Evolutionary conservation across 2,888 invertebrate genomes (phyloP).

Genomic region (Anoncus sp.): DNA sequence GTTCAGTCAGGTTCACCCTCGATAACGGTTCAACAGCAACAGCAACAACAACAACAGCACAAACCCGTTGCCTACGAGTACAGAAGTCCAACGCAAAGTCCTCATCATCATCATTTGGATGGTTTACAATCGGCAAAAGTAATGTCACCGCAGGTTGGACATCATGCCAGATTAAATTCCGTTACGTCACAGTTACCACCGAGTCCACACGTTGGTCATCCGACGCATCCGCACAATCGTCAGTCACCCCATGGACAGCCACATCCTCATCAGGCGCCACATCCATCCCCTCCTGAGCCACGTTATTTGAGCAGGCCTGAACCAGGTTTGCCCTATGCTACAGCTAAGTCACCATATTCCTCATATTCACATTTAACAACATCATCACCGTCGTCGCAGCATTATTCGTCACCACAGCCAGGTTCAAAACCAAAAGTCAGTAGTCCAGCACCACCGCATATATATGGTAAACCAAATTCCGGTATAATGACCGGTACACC

Average conservation of each 20-base stretch:
- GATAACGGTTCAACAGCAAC: constrained; percentile 44
- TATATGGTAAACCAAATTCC: constrained; percentile 88
- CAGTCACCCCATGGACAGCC: constrained; percentile 81
- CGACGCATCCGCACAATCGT: constrained; percentile 82
- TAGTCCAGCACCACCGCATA: constrained; percentile 91
- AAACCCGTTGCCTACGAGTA: constrained; percentile 80
- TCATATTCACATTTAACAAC: constrained; percentile 83
- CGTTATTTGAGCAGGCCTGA: constrained; percentile 80
- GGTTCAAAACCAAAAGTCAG: constrained; percentile 86
- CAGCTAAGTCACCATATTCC: constrained; percentile 81
- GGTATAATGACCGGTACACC: constrained; percentile 86
- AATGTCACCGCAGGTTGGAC: constrained; percentile 79
- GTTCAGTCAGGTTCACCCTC: constrained; percentile 74
- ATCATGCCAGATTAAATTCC: constrained; percentile 79
- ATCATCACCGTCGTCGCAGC: constrained; percentile 82
- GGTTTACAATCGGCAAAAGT: constrained; percentile 74
- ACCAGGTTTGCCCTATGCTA: constrained; percentile 78
- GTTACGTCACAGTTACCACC: constrained; percentile 81
- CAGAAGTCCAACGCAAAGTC: constrained; percentile 81
- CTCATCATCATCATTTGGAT: constrained; percentile 82
- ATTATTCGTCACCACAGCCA: constrained; percentile 84
- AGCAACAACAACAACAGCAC: constrained; percentile 63
- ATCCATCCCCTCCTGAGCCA: constrained; percentile 79
- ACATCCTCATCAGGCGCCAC: constrained; percentile 78
- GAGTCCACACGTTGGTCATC: constrained; percentile 83